phyloP scores from a whole-genome alignment of 2,113 vertebrate species.

The Tor tambroides region DNA sequence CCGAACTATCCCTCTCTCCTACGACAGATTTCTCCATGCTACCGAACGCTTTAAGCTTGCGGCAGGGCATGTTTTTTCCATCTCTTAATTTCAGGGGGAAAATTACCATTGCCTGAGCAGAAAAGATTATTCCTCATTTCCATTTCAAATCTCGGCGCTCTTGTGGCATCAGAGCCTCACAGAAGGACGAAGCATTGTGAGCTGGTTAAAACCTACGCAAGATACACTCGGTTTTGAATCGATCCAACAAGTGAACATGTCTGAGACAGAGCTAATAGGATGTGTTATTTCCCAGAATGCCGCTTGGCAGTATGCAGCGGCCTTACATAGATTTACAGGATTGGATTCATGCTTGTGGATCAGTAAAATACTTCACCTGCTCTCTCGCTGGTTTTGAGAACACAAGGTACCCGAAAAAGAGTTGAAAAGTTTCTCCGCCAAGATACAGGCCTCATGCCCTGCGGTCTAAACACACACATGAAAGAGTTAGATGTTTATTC shows the following conservation, averaged over 20 bases:
- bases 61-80: conserved; percentile 16
- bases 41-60: not conserved
- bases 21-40: not conserved
- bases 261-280: conserved; percentile 35
- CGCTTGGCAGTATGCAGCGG: not conserved
- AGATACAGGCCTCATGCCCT: conserved; percentile 17
- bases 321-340: not conserved
- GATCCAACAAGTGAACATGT: conserved; percentile 30
- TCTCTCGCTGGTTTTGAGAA: not conserved
- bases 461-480: conserved; percentile 11
- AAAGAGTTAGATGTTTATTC: conserved; percentile 2
- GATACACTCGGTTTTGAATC: conserved; percentile 5
- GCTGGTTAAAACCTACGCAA: not conserved
- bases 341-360: not conserved
- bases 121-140: conserved; percentile 60
- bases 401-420: not conserved
- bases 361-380: not conserved
- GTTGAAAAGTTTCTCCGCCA: not conserved
- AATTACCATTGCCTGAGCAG: conserved; percentile 49
- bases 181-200: conserved; percentile 5
- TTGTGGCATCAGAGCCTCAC: conserved; percentile 17
- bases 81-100: conserved; percentile 35
- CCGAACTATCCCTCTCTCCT: not conserved
- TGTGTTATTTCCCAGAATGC: conserved; percentile 34
- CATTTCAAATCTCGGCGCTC: conserved; percentile 57